Evolutionary conservation across 2,888 invertebrate species (phyloP), one percentile per base, ranked within the genome.

Genomic region (Dasypogon diadema): DNA sequence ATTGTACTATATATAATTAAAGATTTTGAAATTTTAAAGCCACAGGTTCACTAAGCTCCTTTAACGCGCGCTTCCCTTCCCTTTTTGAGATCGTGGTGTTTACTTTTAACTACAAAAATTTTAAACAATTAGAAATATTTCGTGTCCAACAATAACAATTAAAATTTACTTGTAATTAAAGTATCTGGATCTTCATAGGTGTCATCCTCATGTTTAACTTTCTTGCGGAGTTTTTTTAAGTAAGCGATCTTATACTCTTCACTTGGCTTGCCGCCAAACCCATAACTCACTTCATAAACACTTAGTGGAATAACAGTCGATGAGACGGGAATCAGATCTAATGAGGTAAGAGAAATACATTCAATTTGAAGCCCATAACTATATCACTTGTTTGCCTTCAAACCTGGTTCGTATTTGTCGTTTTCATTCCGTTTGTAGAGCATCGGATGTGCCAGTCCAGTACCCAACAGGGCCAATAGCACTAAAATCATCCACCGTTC

Each of bases 241-340:
- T 85, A 86, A 46, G 85, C 84, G 46, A 83, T 82, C 79, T 87
- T 86, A 76, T 85, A 86, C 74, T 83, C 85, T 51, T 85, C 84
- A 73, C 85, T 84, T 42, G 86, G 85, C 34, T 84, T 84, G 12
- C 87, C 86, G 26, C 87, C 88, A 72, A 89, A 82, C 3, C 88
- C 88, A 79, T 88, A 89, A 79, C 89, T 88, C 5, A 90, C 89
- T 83, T 89, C 89, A 81, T 90, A 89, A 51, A 89, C 89, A 1
- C 90, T 88, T 37, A 91, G 82, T 1, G 91, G 91, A 79, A 91
- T 90, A 4, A 91, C 91, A 12, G 91, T 91, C 2, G 91, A 91
- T 0, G 91, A 91, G n/a, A 91, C 89, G 6, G 91, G 87, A 68
- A 91, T 87, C 81, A 91, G 86, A 83, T 91, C 91, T 91, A 46